These are phyloP conservation scores for Bembecia ichneumoniformis DNA, from an alignment of 2,888 invertebrate species.

Conservation along the genomic window DNA sequence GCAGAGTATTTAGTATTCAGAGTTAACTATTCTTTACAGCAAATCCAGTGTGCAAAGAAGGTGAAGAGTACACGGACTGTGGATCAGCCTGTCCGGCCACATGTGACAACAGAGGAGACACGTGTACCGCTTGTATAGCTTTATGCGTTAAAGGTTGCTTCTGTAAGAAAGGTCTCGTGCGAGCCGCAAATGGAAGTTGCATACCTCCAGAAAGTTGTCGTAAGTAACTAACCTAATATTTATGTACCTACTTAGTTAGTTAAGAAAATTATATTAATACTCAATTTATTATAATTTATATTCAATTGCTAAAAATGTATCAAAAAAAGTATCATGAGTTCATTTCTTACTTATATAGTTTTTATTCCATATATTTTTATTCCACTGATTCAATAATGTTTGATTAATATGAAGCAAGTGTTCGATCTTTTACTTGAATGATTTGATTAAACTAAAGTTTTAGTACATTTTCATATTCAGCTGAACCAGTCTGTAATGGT, in stretches of 20 bases:
- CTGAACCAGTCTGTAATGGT: slow-evolving; percentile 4
- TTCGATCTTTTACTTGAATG: no score
- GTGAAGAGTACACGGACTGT: slow-evolving; percentile 1
- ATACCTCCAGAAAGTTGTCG: background rate
- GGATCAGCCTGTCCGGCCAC: slow-evolving; percentile 7
- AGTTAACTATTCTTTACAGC: background rate
- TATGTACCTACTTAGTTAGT: background rate
- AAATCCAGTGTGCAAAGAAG: background rate
- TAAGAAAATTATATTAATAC: no score
- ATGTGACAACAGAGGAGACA: slow-evolving; percentile 4
- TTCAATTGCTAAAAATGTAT: no score
- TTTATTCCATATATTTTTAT: no score
- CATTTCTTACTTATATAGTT: no score
- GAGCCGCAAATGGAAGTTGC: background rate
- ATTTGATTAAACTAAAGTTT: no score
- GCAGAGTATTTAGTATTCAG: no score
- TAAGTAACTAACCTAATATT: background rate
- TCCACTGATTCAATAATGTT: no score
- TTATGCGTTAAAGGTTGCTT: slow-evolving; percentile 1
- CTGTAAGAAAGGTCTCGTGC: background rate
- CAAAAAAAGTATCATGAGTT: no score
- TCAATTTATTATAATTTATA: no score
- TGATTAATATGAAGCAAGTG: no score
- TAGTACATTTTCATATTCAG: background rate
- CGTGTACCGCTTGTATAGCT: slow-evolving; percentile 1